phyloP scores from a whole-genome alignment of 2,797 vertebrate genomes.

The Artibeus jamaicensis region DNA sequence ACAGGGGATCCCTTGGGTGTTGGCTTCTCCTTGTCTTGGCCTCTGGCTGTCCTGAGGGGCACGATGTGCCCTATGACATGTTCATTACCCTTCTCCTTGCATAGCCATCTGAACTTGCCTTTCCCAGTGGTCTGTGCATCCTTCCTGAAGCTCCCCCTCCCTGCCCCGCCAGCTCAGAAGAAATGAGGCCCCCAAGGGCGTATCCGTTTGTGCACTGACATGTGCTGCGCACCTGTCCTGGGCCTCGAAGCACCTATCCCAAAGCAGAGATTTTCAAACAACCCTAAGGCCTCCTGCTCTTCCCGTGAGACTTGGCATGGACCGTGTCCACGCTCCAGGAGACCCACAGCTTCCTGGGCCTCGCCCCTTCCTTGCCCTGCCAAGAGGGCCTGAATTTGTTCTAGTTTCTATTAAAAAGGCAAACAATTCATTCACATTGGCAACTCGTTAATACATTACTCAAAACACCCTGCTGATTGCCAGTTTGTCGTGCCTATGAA shows the following conservation, averaged over 20 bases:
- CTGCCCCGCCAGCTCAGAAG: neutral
- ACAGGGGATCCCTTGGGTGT: neutral
- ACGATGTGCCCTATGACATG: neutral
- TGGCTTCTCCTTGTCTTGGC: neutral
- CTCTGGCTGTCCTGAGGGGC: neutral
- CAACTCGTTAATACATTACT: too few species aligned
- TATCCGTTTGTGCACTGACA: rapidly evolving
- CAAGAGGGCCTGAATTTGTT: neutral
- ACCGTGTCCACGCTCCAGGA: rapidly evolving
- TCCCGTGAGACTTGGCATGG: rapidly evolving
- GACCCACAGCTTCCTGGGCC: neutral
- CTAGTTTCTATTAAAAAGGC: neutral
- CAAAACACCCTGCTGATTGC: neutral
- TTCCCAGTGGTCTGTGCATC: neutral
- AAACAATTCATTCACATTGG: neutral
- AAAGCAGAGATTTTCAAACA: neutral
- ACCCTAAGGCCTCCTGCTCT: neutral
- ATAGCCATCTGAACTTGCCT: rapidly evolving
- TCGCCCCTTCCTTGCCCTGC: neutral
- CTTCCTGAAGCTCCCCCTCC: neutral
- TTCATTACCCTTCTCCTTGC: neutral
- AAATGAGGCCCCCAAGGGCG: rapidly evolving
- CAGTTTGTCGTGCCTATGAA: rapidly evolving
- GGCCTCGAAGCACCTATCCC: rapidly evolving
- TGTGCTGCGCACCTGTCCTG: neutral